A percentile compares a stretch with the other conserved stretches of the same genome.
These are phyloP conservation scores for Hypomecis atomaria DNA, from an alignment of 2,888 invertebrate species.

Conservation along the genomic window DNA sequence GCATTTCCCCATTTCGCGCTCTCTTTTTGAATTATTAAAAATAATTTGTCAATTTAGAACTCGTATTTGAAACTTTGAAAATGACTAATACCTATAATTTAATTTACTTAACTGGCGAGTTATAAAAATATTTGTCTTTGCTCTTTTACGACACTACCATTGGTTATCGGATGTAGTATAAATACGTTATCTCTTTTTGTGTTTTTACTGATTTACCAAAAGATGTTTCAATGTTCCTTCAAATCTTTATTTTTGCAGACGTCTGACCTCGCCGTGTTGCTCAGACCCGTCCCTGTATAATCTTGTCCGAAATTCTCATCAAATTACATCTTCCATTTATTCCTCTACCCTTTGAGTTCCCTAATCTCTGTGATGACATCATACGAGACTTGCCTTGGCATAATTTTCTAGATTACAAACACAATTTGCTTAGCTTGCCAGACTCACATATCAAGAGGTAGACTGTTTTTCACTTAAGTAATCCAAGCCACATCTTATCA, in stretches of 20 bases:
- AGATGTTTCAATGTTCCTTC: neutral
- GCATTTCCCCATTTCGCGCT: too few relatives aligned
- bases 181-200: too few relatives aligned
- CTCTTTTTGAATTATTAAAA: too few relatives aligned
- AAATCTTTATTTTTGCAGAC: slow-evolving; percentile 16
- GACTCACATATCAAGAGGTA: slow-evolving; percentile 16
- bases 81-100: too few relatives aligned
- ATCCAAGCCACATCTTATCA: too few relatives aligned
- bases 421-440: slow-evolving; percentile 24
- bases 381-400: slow-evolving; percentile 13
- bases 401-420: slow-evolving; percentile 29
- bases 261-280: slow-evolving; percentile 7
- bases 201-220: neutral
- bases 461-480: too few relatives aligned
- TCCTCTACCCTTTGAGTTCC: slow-evolving; percentile 26
- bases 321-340: slow-evolving; percentile 19
- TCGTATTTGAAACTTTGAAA: too few relatives aligned
- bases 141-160: too few relatives aligned
- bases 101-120: too few relatives aligned
- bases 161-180: too few relatives aligned
- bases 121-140: too few relatives aligned
- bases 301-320: slow-evolving; percentile 20
- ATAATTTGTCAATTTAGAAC: too few relatives aligned
- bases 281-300: slow-evolving; percentile 8
- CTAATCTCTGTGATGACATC: slow-evolving; percentile 26